Evolutionary conservation across 1,140 invertebrate species (phyloP).

Genomic region (Paramacrobiotus metropolitanus): DNA sequence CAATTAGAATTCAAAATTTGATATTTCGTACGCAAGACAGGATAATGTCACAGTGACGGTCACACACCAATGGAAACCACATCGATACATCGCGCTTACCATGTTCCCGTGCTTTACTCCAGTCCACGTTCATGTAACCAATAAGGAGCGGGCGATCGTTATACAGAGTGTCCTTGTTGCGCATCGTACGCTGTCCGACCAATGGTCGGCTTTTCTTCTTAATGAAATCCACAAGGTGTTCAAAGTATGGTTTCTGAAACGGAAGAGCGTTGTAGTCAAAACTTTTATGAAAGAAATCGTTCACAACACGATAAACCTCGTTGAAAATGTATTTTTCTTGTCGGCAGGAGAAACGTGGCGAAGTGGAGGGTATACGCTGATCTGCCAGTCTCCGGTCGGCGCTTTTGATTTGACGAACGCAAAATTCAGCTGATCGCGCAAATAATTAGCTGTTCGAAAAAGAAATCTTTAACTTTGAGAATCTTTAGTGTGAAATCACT

Average conservation of each 20-base stretch:
- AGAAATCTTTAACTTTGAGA: too few relatives aligned
- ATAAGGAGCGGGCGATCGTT: neutral
- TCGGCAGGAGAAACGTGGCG: neutral
- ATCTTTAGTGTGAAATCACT: too few relatives aligned
- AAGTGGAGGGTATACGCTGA: neutral
- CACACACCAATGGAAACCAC: neutral
- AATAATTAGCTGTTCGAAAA: neutral
- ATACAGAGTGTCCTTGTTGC: neutral
- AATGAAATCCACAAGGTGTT: neutral
- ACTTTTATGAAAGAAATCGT: neutral
- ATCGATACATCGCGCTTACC: neutral
- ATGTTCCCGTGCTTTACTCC: neutral
- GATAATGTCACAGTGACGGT: too few relatives aligned
- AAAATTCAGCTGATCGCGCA: neutral
- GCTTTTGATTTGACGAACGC: neutral
- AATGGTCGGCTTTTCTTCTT: neutral
- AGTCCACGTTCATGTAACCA: neutral
- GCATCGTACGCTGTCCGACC: neutral
- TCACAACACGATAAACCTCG: too few relatives aligned
- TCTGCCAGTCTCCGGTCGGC: neutral
- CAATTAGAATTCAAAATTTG: too few relatives aligned
- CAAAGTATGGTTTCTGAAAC: neutral
- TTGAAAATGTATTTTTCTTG: too few relatives aligned
- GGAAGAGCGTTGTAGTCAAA: neutral
- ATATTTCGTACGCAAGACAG: too few relatives aligned